Base-by-base conservation (phyloP, 1,140 invertebrate species). In the Meteorus sp. region DNA sequence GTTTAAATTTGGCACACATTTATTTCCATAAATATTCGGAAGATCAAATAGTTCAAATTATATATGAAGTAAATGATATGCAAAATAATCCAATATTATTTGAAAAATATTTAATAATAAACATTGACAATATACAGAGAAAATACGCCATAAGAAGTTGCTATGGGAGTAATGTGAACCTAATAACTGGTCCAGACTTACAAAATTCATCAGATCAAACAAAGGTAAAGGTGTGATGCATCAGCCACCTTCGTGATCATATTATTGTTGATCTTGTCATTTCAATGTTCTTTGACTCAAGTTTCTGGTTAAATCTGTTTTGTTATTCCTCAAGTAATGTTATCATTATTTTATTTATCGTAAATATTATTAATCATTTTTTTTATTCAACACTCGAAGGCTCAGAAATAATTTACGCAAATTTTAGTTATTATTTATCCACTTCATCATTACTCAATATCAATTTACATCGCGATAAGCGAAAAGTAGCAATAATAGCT, bases 31-130 rank as follows among this genome's bases (percentile, higher is more conserved):
- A n/a, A n/a, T n/a, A n/a, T n/a, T n/a, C n/a, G n/a, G n/a, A n/a
- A n/a, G n/a, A n/a, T n/a, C n/a, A n/a, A n/a, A n/a, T n/a, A n/a
- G 17, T 37, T 37, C 2, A 9, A 37, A n/a, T 37, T 13, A n/a
- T 43, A 59, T 56, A 61, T 31, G 47, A 45, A 63, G 44, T 53
- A 60, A 57, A 8, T 60, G 60, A 43, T 53, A 37, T 54, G 31
- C 39, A 59, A 35, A 35, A 8, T n/a, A 15, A 13, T 33, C 52
- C 13, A 43, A 25, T 50, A 60, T 74, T 78, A 78, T 77, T 78
- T 78, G 74, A 77, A 78, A 78, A 78, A 78, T 78, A 78, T 78
- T 78, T 77, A 78, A 78, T 78, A 78, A 76, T 78, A 78, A 78
- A 78, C 76, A 78, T 77, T 78, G 76, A 78, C 74, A 77, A 78